phyloP scores from a whole-genome alignment of 2,797 vertebrate genomes.

The Micropoecilia bifurca region DNA sequence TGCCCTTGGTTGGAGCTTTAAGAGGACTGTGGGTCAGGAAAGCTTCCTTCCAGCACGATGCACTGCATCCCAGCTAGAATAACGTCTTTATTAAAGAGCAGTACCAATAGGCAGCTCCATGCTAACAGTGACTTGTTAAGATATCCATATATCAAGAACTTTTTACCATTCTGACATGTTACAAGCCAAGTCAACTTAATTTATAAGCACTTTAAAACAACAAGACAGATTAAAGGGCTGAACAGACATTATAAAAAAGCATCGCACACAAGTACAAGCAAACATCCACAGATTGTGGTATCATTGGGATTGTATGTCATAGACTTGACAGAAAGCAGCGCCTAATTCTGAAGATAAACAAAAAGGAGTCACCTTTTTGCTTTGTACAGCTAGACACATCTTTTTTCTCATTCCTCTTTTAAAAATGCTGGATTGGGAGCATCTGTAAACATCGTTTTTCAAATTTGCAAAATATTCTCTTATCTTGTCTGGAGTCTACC shows the following conservation, averaged over 20 bases:
- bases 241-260: too few relatives aligned
- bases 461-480: not conserved
- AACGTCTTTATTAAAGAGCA: constrained; percentile 74
- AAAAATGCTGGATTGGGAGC: not conserved
- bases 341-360: not conserved
- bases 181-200: too few relatives aligned
- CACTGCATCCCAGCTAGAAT: constrained; percentile 72
- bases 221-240: too few relatives aligned
- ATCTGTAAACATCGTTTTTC: not conserved
- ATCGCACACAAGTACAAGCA: too few relatives aligned
- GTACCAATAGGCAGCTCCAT: constrained; percentile 69
- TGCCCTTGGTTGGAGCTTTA: constrained; percentile 76
- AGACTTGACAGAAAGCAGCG: not conserved
- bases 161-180: not conserved
- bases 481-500: not conserved
- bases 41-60: constrained; percentile 72
- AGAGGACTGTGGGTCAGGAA: constrained; percentile 78
- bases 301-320: not conserved
- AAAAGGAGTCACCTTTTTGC: not conserved
- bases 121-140: constrained; percentile 16
- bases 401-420: not conserved
- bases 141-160: not conserved
- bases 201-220: too few relatives aligned
- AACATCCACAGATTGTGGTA: too few relatives aligned
- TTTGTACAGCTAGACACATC: not conserved